Percentiles rank a stretch among this genome's conserved stretches.
These are phyloP conservation scores for Pteropus alecto DNA, from an alignment of 2,113 vertebrate genomes.

Conservation along the genomic window DNA sequence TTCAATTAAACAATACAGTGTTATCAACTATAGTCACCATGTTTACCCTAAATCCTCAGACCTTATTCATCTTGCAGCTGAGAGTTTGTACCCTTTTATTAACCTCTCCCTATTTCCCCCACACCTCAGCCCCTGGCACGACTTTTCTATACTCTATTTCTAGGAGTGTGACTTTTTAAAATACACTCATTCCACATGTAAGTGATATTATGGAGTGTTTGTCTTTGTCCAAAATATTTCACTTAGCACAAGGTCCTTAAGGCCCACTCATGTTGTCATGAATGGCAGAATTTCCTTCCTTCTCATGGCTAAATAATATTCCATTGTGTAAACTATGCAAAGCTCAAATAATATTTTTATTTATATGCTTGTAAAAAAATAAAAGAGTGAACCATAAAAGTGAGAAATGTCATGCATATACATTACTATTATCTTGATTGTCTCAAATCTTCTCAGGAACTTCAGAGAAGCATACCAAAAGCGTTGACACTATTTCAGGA, in stretches of 20 bases:
- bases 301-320: not conserved
- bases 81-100: not conserved
- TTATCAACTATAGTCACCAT: not conserved
- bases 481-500: not conserved
- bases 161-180: not conserved
- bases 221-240: not conserved
- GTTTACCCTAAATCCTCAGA: not conserved
- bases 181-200: not conserved
- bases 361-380: not conserved
- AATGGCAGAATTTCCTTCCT: not conserved
- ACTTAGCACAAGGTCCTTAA: not conserved
- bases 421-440: not conserved
- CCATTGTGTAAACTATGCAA: not conserved
- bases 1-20: not conserved
- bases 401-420: not conserved
- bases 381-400: not conserved
- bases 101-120: not conserved
- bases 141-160: not conserved
- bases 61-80: not conserved
- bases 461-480: not conserved
- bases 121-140: not conserved
- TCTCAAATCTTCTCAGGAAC: not conserved
- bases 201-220: not conserved
- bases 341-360: not conserved
- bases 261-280: not conserved